A percentile compares a stretch with the other conserved stretches of the same genome.
Conservation (phyloP, 2,888 invertebrate genomes). For the Cynaeus angustus region DNA sequence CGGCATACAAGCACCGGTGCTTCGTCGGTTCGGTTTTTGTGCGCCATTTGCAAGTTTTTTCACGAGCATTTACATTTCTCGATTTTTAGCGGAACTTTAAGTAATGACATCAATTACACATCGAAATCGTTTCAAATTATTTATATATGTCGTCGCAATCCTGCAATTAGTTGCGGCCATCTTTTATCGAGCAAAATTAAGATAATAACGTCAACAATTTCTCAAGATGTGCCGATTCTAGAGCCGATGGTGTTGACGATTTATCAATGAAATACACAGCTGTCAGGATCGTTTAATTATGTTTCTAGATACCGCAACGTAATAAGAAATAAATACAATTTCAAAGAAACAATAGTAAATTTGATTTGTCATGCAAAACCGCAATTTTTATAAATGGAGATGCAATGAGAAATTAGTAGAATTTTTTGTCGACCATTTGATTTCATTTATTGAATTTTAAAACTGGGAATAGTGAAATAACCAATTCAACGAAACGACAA, state of each 20-base stretch:
- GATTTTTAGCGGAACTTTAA: constrained; percentile 43
- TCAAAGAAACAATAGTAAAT: too few species aligned
- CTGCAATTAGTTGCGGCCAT: constrained; percentile 38
- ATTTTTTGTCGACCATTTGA: neutral
- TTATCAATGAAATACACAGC: neutral
- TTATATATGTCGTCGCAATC: constrained; percentile 37
- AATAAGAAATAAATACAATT: too few species aligned
- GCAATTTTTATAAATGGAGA: neutral
- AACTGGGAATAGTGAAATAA: neutral
- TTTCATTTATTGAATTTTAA: neutral
- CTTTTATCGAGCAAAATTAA: constrained; percentile 33
- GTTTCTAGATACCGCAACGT: neutral
- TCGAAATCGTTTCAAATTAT: constrained; percentile 39
- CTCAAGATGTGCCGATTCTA: constrained; percentile 4
- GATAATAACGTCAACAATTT: constrained; percentile 27
- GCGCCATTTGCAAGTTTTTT: constrained; percentile 35
- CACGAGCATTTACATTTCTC: constrained; percentile 49
- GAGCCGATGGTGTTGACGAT: neutral
- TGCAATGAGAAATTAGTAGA: neutral
- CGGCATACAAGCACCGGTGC: constrained; percentile 18
- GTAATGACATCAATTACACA: constrained; percentile 48
- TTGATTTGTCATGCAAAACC: neutral
- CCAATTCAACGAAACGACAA: neutral
- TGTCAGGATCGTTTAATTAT: neutral
- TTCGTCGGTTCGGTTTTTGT: constrained; percentile 44